These are phyloP conservation scores for Drosophila navojoa DNA, from an alignment of 1,140 invertebrate genomes.

Conservation along the genomic window DNA sequence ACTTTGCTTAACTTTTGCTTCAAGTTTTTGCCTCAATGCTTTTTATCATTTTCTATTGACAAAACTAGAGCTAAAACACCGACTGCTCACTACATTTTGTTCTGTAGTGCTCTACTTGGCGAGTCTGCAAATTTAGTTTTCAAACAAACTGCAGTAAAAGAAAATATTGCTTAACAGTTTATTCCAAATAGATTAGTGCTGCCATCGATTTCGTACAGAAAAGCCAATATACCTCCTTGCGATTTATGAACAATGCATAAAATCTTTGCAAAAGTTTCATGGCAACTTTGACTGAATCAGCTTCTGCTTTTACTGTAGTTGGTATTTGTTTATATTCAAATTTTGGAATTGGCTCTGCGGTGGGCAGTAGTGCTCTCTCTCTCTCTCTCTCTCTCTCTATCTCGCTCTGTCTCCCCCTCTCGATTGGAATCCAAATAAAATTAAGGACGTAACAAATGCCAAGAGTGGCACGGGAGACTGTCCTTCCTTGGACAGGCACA, in stretches of 20 bases:
- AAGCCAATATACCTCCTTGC: not conserved
- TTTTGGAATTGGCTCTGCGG: conserved; percentile 57
- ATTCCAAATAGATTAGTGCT: too few relatives aligned
- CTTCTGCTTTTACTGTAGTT: not conserved
- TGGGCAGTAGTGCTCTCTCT: conserved; percentile 52
- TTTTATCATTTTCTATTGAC: conserved; percentile 42
- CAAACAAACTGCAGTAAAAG: too few relatives aligned
- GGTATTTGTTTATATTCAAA: conserved; percentile 62
- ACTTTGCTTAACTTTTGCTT: conserved; percentile 59
- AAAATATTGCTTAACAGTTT: too few relatives aligned
- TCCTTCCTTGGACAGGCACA: conserved; percentile 31
- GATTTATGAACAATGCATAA: not conserved
- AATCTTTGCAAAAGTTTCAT: conserved; percentile 38
- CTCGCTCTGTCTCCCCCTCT: too few relatives aligned
- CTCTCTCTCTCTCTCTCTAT: too few relatives aligned
- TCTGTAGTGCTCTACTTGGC: not conserved
- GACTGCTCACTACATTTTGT: not conserved
- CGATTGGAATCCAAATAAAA: conserved; percentile 51
- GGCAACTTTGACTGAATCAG: conserved; percentile 13
- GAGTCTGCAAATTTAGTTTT: too few relatives aligned
- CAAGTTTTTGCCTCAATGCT: conserved; percentile 67
- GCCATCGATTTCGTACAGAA: not conserved
- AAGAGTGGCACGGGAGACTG: conserved; percentile 24
- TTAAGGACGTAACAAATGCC: conserved; percentile 40
- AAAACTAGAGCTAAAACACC: conserved; percentile 2